Evolutionary conservation across 2,797 vertebrate genomes (phyloP).

Genomic region (Gymnocypris eckloni): DNA sequence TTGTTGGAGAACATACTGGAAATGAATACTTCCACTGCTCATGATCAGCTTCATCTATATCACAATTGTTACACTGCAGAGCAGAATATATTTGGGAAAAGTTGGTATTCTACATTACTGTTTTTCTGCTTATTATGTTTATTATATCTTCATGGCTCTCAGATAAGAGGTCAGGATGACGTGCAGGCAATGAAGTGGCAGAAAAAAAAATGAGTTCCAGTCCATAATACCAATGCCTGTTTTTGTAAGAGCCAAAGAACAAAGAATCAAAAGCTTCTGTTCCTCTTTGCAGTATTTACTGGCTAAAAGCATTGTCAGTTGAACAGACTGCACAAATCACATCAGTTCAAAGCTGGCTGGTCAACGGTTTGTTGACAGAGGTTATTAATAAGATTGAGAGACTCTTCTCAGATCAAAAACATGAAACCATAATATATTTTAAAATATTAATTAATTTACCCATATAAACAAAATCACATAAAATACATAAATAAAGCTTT

Average conservation of each 20-base stretch:
- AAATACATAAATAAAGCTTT: background rate
- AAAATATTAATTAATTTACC: background rate
- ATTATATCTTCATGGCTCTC: background rate
- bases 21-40: background rate
- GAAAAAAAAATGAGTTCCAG: background rate
- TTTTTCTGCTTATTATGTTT: background rate
- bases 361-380: background rate
- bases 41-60: background rate
- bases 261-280: conserved; percentile 26
- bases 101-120: background rate
- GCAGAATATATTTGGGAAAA: background rate
- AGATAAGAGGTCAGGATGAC: background rate
- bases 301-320: conserved; percentile 21
- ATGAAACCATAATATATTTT: background rate
- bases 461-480: background rate
- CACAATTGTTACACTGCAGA: background rate
- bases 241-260: conserved; percentile 17
- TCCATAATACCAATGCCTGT: conserved; percentile 9
- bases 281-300: background rate
- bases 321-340: conserved; percentile 15
- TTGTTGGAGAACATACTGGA: background rate
- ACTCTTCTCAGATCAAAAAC: conserved; percentile 21
- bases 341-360: conserved; percentile 16
- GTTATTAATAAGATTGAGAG: conserved; percentile 10
- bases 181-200: conserved; percentile 16